phyloP scores from a whole-genome alignment of 30 jellyfish, hydroid and myxozoan genomes.

The Cassiopea andromeda region DNA sequence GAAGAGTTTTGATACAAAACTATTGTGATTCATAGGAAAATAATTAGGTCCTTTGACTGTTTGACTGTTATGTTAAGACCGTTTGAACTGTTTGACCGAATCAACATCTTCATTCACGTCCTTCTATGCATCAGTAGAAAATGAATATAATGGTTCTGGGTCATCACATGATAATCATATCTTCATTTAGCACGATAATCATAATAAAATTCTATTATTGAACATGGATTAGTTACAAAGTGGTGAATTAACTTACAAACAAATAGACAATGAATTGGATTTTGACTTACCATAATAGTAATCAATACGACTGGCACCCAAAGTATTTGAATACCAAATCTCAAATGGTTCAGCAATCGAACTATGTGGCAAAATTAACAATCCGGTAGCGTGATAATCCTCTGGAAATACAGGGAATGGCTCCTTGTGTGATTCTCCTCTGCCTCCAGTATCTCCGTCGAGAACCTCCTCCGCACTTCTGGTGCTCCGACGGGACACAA shows the following conservation, averaged over 20 bases:
- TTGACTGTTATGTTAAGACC: background rate
- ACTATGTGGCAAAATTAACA: slow-evolving; percentile 92
- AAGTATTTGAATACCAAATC: slow-evolving; percentile 90
- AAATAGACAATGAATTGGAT: background rate
- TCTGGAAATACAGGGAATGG: slow-evolving; percentile 84
- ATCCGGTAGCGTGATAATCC: slow-evolving; percentile 92
- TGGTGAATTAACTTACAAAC: too few relatives aligned
- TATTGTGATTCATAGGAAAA: too few relatives aligned
- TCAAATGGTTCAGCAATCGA: slow-evolving; percentile 97
- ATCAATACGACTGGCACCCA: slow-evolving; percentile 88
- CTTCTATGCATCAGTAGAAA: too few relatives aligned
- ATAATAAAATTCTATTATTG: too few relatives aligned
- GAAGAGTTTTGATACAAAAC: too few relatives aligned
- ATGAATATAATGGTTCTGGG: too few relatives aligned
- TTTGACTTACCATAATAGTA: slow-evolving; percentile 87
- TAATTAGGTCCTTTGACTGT: too few relatives aligned
- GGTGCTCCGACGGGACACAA: slow-evolving; percentile 6
- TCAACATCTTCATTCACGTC: too few relatives aligned
- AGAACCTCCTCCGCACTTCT: slow-evolving; percentile 3
- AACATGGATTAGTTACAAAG: too few relatives aligned
- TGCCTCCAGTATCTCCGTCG: background rate
- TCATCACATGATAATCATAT: too few relatives aligned
- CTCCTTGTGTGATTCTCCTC: slow-evolving; percentile 8
- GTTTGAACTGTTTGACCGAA: too few relatives aligned
- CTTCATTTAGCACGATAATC: too few relatives aligned